Conservation (phyloP, 2,797 vertebrate genomes). For the Takifugu rubripes region DNA sequence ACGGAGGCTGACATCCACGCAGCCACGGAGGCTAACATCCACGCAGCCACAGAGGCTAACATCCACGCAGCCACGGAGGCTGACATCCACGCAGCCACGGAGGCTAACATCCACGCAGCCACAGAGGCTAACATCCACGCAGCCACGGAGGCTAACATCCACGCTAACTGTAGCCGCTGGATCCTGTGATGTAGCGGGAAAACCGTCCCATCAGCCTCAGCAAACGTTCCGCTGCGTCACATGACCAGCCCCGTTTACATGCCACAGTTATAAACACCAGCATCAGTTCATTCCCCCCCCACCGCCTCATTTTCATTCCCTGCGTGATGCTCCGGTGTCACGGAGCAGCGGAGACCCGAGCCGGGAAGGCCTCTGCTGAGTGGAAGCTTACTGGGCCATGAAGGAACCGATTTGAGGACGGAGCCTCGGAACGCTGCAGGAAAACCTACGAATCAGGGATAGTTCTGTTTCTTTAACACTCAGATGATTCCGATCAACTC, state of each 20-base stretch:
- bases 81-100: too few relatives aligned
- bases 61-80: too few relatives aligned
- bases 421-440: constrained; percentile 10
- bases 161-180: too few relatives aligned
- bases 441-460: background rate
- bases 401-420: constrained; percentile 55
- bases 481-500: background rate
- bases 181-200: too few relatives aligned
- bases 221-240: constrained; percentile 40
- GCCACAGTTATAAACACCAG: constrained; percentile 24
- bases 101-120: too few relatives aligned
- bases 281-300: constrained; percentile 63
- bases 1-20: too few relatives aligned
- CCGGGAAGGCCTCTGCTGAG: constrained; percentile 59
- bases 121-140: too few relatives aligned
- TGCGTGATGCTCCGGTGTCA: constrained; percentile 50
- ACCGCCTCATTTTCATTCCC: constrained; percentile 66
- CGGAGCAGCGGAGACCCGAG: constrained; percentile 42
- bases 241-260: constrained; percentile 53
- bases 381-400: constrained; percentile 61
- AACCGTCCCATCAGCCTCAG: background rate
- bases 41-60: too few relatives aligned
- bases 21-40: too few relatives aligned
- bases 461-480: background rate
- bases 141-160: too few relatives aligned